phyloP scores from a whole-genome alignment of 2,888 invertebrate genomes.

The Sarcophaga caerulescens region DNA sequence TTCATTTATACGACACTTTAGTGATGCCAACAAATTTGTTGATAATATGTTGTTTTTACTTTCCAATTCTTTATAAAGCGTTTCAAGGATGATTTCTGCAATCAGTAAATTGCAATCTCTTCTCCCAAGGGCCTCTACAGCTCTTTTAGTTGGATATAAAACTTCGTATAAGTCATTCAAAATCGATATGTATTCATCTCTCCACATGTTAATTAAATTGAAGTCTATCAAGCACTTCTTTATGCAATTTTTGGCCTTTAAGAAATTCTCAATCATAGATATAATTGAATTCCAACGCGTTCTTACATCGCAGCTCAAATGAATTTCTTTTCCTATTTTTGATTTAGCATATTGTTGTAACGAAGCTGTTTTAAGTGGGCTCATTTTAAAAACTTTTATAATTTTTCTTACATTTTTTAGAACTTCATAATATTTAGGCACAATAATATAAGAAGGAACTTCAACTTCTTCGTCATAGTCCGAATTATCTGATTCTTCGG shows the following conservation, averaged over 20 bases:
- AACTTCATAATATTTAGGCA: conserved; percentile 7
- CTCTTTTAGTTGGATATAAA: background rate
- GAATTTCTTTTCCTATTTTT: conserved; percentile 22
- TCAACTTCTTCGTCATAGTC: conserved; percentile 2
- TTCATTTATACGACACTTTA: conserved; percentile 9
- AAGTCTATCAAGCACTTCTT: conserved; percentile 11
- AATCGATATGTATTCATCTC: background rate
- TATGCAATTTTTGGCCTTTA: conserved; percentile 2
- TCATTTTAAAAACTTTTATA: conserved; percentile 19
- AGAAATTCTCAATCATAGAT: background rate
- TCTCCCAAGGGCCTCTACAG: conserved; percentile 6
- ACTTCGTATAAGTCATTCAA: conserved; percentile 16
- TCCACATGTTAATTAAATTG: conserved; percentile 4
- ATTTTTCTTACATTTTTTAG: conserved; percentile 17
- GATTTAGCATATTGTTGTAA: conserved; percentile 22
- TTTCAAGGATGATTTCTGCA: conserved; percentile 19
- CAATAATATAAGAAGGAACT: background rate
- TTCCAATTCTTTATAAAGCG: background rate
- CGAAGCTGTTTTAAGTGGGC: conserved; percentile 15
- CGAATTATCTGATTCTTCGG: conserved; percentile 18
- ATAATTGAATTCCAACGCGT: background rate
- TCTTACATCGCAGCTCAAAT: conserved; percentile 11
- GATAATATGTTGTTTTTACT: conserved; percentile 13
- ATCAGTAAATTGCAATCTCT: conserved; percentile 20
- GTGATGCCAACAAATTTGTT: conserved; percentile 4